Evolutionary conservation across 2,888 invertebrate genomes (phyloP).

Genomic region (Drosophila rubida): DNA sequence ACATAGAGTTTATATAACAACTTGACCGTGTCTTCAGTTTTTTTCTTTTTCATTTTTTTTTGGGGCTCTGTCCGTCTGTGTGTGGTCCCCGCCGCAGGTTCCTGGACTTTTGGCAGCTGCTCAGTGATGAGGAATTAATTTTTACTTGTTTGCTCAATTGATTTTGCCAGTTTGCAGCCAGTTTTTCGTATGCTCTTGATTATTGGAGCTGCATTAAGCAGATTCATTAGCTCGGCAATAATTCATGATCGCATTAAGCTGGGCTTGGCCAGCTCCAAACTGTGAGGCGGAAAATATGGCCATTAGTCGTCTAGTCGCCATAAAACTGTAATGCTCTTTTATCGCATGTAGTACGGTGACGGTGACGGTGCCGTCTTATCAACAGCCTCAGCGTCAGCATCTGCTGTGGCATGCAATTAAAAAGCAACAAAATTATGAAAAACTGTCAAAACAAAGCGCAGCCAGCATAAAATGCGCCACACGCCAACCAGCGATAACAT

Average conservation of each 20-base stretch:
- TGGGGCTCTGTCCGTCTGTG: conserved; percentile 11
- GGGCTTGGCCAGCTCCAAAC: conserved; percentile 23
- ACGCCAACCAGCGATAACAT: conserved; percentile 66
- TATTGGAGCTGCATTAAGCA: conserved; percentile 62
- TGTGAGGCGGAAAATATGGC: background rate
- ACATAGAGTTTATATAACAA: conserved; percentile 65
- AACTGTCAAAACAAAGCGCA: conserved; percentile 72
- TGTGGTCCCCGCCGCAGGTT: conserved; percentile 49
- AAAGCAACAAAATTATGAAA: conserved; percentile 75
- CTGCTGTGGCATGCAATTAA: conserved; percentile 62
- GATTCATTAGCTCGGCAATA: conserved; percentile 81
- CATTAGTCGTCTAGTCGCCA: background rate
- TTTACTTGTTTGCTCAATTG: conserved; percentile 75
- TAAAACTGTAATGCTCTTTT: background rate
- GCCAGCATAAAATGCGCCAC: conserved; percentile 73
- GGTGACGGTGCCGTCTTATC: conserved; percentile 28
- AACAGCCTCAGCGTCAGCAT: conserved; percentile 1
- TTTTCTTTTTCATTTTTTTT: background rate
- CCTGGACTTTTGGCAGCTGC: conserved; percentile 41
- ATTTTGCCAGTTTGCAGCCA: conserved; percentile 51
- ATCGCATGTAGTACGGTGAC: background rate
- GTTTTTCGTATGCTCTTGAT: conserved; percentile 31
- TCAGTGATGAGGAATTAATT: conserved; percentile 78
- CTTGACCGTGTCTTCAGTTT: conserved; percentile 27
- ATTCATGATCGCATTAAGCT: conserved; percentile 74